Evolutionary conservation across 2,113 vertebrate species (phyloP).

Genomic region (Solenodon paradoxus): DNA sequence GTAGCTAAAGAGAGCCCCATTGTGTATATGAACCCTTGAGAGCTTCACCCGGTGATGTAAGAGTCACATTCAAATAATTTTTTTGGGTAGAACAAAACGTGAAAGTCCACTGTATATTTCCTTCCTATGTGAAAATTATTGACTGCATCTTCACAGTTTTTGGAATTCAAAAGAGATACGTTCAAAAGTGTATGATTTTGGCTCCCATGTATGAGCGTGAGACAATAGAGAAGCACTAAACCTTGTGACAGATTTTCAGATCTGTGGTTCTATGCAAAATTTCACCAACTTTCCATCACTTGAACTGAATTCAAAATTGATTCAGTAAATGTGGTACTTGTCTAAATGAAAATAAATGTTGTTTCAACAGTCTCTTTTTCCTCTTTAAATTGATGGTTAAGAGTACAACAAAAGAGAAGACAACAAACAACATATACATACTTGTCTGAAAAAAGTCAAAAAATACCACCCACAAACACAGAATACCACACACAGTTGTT

Average conservation of each 20-base stretch:
- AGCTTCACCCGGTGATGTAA: slow-evolving; percentile 76
- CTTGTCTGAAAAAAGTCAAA: slow-evolving; percentile 54
- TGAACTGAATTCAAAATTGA: slow-evolving; percentile 61
- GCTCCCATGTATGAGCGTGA: not conserved
- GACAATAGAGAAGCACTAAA: slow-evolving; percentile 43
- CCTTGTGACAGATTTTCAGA: slow-evolving; percentile 41
- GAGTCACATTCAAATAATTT: slow-evolving; percentile 76
- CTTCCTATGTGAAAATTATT: slow-evolving; percentile 42
- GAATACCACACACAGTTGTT: slow-evolving; percentile 72
- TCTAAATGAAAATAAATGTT: slow-evolving; percentile 71
- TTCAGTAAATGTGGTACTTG: slow-evolving; percentile 50
- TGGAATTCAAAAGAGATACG: slow-evolving; percentile 47
- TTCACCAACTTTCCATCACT: slow-evolving; percentile 64
- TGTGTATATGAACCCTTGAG: slow-evolving; percentile 73
- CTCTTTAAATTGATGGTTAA: slow-evolving; percentile 70
- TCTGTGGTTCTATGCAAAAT: slow-evolving; percentile 42
- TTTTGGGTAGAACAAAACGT: slow-evolving; percentile 17
- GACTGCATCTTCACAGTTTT: slow-evolving; percentile 6
- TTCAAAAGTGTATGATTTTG: slow-evolving; percentile 1
- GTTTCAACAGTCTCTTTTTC: slow-evolving; percentile 49
- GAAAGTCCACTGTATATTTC: slow-evolving; percentile 17
- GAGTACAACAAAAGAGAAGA: slow-evolving; percentile 71
- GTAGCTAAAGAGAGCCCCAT: slow-evolving; percentile 80
- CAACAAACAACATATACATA: slow-evolving; percentile 69
- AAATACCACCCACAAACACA: slow-evolving; percentile 72